Evolutionary conservation across 2,113 vertebrate species (phyloP), one percentile per base, ranked within the genome.

Genomic region (Gyps fulvus): DNA sequence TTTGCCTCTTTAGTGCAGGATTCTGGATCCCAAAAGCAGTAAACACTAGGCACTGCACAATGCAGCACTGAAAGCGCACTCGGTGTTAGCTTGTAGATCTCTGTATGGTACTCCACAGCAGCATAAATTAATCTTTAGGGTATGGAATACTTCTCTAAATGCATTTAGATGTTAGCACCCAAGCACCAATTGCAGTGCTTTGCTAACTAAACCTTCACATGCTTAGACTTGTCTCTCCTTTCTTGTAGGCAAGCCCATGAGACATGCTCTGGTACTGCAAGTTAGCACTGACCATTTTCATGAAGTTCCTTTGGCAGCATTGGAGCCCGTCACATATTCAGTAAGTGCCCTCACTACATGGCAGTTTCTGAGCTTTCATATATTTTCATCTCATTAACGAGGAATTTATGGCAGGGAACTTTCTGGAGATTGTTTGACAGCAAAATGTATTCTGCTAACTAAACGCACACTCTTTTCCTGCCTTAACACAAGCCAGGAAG

Each of bases 1-100:
- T 13, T 9, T 6, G 31, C 26, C 32, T 26, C 70, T 72, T 29
- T 7, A 20, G 27, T 0, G 1, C 0, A 0, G 27, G 5, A 32
- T 16, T 76, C 65, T 63, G 66, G 25, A 52, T 71, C 42, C 23
- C 42, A 19, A 50, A 26, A 43, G 20, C 61, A 67, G 38, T 1
- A 32, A 84, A 11, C 1, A 0, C 0, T 13, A 81, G 69, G 52
- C 32, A 66, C 27, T 32, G 42, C 84, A 47, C 47, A 63, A 11
- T 1, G 40, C 20, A 32, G 47, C 29, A 2, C 22, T 19, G 78
- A 34, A 52, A 42, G 47, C 5, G 2, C 54, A 5, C 13, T 43
- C 43, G 5, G 10, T 4, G 31, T 21, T 32, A 57, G 22, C 52
- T 50, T 72, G 21, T 1, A 20, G 38, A 71, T 27, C 21, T 66